Conservation (phyloP, 2,113 vertebrate species). For the Planiliza haematocheilus region DNA sequence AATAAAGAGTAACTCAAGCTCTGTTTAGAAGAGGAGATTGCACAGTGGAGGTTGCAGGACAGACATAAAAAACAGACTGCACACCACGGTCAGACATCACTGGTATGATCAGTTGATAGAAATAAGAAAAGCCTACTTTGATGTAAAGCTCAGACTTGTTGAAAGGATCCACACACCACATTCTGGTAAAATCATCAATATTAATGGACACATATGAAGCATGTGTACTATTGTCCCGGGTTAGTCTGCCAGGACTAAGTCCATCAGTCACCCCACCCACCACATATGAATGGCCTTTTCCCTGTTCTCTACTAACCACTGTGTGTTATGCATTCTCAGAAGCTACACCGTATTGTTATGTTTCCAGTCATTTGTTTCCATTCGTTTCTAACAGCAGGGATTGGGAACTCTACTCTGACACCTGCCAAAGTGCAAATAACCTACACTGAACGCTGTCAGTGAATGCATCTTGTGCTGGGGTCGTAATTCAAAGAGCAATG, state of each 20-base stretch:
- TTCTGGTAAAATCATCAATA: conserved; percentile 6
- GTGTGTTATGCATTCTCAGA: background rate
- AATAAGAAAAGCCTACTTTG: background rate
- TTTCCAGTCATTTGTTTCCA: too few relatives aligned
- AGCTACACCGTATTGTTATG: background rate
- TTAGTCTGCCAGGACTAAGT: conserved; percentile 14
- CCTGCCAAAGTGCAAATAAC: too few relatives aligned
- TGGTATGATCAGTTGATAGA: conserved; percentile 14
- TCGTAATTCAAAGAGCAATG: too few relatives aligned
- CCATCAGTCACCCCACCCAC: conserved; percentile 12
- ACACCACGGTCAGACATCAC: background rate
- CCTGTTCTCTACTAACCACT: background rate
- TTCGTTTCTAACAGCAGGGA: too few relatives aligned
- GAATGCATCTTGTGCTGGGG: too few relatives aligned
- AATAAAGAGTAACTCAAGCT: conserved; percentile 2
- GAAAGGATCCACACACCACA: background rate
- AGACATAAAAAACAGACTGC: background rate
- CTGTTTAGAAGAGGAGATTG: background rate
- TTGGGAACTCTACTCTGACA: too few relatives aligned
- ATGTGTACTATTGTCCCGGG: conserved; percentile 25
- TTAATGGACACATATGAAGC: conserved; percentile 44
- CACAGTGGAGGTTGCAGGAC: background rate
- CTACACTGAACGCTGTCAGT: too few relatives aligned
- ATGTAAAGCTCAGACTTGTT: background rate
- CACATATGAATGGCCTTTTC: conserved; percentile 8